A percentile compares a stretch with the other conserved stretches of the same genome.
Evolutionary conservation across 2,797 vertebrate genomes (phyloP).

Genomic region (Gephyroberyx darwinii): DNA sequence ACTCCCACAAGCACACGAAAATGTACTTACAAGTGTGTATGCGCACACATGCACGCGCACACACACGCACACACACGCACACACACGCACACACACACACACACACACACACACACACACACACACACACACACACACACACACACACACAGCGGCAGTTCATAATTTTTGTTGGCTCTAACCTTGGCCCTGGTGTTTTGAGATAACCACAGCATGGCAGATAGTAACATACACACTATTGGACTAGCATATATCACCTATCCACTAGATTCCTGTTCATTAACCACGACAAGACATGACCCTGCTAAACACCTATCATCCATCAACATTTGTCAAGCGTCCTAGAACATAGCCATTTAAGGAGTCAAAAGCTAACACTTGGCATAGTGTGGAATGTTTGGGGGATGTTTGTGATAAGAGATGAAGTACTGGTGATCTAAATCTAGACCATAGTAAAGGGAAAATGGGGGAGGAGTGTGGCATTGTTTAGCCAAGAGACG

Average conservation of each 20-base stretch:
- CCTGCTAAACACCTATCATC: slow-evolving; percentile 1
- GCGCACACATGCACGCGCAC: not conserved
- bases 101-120: not conserved
- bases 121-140: not conserved
- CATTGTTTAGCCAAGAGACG: slow-evolving; percentile 36
- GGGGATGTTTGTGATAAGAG: slow-evolving; percentile 1
- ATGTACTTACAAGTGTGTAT: not conserved
- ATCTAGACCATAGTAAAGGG: slow-evolving; percentile 13
- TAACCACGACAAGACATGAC: slow-evolving; percentile 12
- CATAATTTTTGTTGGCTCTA: slow-evolving; percentile 5
- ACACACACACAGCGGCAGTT: not conserved
- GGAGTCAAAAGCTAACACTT: not conserved
- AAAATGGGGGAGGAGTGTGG: slow-evolving; percentile 22
- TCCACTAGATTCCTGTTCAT: not conserved
- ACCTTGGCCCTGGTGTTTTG: not conserved
- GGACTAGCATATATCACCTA: not conserved
- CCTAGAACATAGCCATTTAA: slow-evolving; percentile 22
- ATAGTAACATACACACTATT: not conserved
- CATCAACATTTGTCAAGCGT: not conserved
- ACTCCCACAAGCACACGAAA: slow-evolving; percentile 2
- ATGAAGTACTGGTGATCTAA: not conserved
- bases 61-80: not conserved
- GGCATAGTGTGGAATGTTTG: slow-evolving; percentile 21
- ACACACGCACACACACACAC: not conserved
- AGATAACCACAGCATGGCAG: slow-evolving; percentile 21